Conservation (phyloP, 2,113 vertebrate species). For the Cryptotis parvus region DNA sequence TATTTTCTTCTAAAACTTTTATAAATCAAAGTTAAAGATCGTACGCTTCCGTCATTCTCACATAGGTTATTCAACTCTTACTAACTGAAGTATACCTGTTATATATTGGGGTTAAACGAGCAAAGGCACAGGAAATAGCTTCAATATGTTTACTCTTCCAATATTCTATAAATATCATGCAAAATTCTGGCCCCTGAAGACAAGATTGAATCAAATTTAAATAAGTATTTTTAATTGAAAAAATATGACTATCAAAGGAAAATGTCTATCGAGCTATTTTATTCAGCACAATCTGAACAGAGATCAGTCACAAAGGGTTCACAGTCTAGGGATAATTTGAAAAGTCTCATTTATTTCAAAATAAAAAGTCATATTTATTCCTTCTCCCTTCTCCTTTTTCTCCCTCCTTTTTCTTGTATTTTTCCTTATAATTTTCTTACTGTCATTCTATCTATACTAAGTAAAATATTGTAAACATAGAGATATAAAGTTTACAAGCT, state of each 20-base stretch:
- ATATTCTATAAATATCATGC: neutral
- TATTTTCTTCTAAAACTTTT: neutral
- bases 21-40: slow-evolving; percentile 8
- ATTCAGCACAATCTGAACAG: neutral
- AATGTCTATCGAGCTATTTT: neutral
- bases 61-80: neutral
- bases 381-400: neutral
- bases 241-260: neutral
- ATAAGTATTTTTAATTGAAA: neutral
- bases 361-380: neutral
- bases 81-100: neutral
- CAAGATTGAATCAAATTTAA: neutral
- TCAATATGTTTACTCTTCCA: neutral
- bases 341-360: too few species aligned
- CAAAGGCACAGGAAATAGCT: neutral
- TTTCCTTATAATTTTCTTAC: neutral
- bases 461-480: neutral
- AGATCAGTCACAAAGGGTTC: neutral
- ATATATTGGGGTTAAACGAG: neutral
- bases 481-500: neutral
- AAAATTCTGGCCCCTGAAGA: neutral
- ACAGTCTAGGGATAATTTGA: accelerated
- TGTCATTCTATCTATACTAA: neutral
- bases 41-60: neutral
- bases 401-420: neutral